These are phyloP conservation scores for Harpegnathos saltator DNA, from an alignment of 1,140 invertebrate species.

Conservation along the genomic window DNA sequence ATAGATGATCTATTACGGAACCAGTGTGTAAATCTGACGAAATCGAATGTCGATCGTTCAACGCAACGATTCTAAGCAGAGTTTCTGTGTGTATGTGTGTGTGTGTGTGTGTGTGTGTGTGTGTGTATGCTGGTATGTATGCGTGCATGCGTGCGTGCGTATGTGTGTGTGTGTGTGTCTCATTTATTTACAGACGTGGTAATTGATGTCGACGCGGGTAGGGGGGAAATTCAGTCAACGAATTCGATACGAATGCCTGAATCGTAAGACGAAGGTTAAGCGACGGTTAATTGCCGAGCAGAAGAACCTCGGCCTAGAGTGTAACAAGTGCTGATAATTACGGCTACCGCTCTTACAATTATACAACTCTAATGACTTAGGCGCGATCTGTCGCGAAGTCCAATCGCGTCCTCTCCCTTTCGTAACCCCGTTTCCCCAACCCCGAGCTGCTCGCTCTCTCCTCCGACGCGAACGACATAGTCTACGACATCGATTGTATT, in stretches of 20 bases:
- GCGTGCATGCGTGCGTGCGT: too few relatives aligned
- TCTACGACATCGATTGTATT: slow-evolving; percentile 51
- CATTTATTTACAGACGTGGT: not conserved
- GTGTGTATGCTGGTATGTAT: too few relatives aligned
- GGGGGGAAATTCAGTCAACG: not conserved
- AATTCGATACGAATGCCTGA: not conserved
- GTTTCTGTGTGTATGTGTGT: too few relatives aligned
- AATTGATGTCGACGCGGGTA: not conserved
- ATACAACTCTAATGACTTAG: slow-evolving; percentile 28
- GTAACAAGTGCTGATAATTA: slow-evolving; percentile 10
- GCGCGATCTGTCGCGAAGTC: slow-evolving; percentile 42
- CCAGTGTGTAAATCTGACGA: not conserved
- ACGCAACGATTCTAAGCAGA: not conserved
- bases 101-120: too few relatives aligned
- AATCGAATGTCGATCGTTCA: slow-evolving; percentile 12
- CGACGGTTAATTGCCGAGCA: not conserved
- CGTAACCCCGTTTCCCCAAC: slow-evolving; percentile 5
- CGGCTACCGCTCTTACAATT: not conserved
- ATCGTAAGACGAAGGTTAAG: not conserved
- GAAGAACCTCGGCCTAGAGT: slow-evolving; percentile 13
- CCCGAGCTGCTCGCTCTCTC: not conserved
- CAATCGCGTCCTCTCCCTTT: slow-evolving; percentile 29
- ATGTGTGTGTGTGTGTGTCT: too few relatives aligned
- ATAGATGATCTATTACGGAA: too few relatives aligned
- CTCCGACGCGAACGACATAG: slow-evolving; percentile 29